Evolutionary conservation across 1,140 invertebrate genomes (phyloP), one percentile per base, ranked within the genome.

Genomic region (Drosophila ohnishii): DNA sequence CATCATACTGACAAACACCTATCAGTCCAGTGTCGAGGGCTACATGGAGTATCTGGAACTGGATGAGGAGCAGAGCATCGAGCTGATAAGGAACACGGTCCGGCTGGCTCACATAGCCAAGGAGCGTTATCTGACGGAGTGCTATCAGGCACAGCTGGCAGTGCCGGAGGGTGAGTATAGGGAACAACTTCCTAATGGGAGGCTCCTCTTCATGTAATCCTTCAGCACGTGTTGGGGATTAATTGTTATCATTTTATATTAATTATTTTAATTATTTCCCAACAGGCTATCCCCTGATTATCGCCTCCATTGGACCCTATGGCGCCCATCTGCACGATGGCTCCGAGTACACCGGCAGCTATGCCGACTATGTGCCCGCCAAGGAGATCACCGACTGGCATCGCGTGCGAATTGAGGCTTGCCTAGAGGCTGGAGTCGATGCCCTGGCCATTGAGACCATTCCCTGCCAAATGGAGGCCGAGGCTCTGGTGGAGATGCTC

Each of bases 271-370:
- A 45, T 22, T 3, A 22, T 13, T 22, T 25, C 9, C 2, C 19
- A 7, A 14, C 32, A 90, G 90, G 86, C 5, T 88, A 74, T 37
- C 94, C 95, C 5, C 67, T 95, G 19, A 93, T 97, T 51, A 95
- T 96, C 19, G 98, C 97, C 3, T 97, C 97, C 0, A 95, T 98
- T 50, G 97, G 98, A 7, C 97, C 98, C 0, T 98, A 97, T 90
- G 98, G 97, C 0, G 97, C 97, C 6, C 95, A 94, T 74, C 92
- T 98, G 8, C 95, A 96, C 79, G 97, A 99, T 92, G 96, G 95
- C 22, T 98, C 97, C 0, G 98, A 99, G 91, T 99, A 98, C 90
- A 95, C 94, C 19, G 98, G 98, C 14, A 93, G 93, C 62, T 99
- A 98, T 90, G 94, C 95, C 0, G 95, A 96, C 45, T 94, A 92